Base-by-base conservation (phyloP, 2,888 invertebrate species). In the Rhogogaster chlorosoma region DNA sequence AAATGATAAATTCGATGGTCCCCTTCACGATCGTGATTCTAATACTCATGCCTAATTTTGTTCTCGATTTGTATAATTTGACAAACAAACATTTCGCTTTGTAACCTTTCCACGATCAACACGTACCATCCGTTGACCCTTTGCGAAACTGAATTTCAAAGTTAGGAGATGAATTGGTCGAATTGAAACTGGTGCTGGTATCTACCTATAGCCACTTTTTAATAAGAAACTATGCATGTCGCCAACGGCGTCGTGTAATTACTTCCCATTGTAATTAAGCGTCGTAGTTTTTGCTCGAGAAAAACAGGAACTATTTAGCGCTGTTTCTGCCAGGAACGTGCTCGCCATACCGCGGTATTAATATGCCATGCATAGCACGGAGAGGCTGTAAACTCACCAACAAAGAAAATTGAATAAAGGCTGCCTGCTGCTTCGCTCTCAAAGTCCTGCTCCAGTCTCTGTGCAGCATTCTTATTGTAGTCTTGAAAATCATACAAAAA, bases 361-460 rank as follows among this genome's bases (percentile, higher is more conserved):
- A 92, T 91, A 91, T 92, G 90, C 89, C 86, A 85, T 86, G 88
- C 89, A 88, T 89, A 90, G 88, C 88, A 87, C 87, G 86, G 88
- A 88, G 87, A 87, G 87, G 87, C 88, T 86, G 88, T 88, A 89
- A 91, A 91, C 90, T 90, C 88, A 87, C 88, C 90, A 88, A 90
- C 90, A 91, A 91, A 90, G 90, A 91, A 92, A 91, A 92, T 91
- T 91, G 90, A 92, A 92, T 90, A 90, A 89, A 67, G 61, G 64
- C 45, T 36, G 67, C 67, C 36, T 83, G 22, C 83, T 45, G 70
- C 26, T 61, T 61, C 38, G 26, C 53, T 61, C 61, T 45, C 49
- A 53, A 77, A 80, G 22, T 80, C 61, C 36, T 36, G 42, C 42
- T 73, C 29, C 42, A 36, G n/a, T 42, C 73, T 73, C 26, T 15